Percentiles rank a stretch among this genome's conserved stretches.
Evolutionary conservation across 2,113 vertebrate genomes (phyloP).

Genomic region (Callospermophilus lateralis): DNA sequence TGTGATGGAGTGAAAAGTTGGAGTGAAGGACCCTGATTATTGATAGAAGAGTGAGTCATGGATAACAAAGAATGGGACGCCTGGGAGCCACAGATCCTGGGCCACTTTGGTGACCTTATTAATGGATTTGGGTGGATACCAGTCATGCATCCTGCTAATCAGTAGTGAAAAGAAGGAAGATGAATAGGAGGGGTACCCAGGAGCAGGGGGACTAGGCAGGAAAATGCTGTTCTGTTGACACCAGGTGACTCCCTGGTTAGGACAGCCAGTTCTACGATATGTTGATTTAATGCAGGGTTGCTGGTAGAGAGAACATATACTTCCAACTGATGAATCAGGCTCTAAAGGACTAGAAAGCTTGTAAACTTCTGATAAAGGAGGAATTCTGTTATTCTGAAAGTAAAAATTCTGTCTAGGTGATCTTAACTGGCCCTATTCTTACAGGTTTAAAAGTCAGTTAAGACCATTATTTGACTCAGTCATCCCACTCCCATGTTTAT

Average conservation of each 20-base stretch:
- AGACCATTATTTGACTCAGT: neutral
- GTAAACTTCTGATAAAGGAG: neutral
- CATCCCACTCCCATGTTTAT: no score
- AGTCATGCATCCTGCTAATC: neutral
- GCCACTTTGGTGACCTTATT: neutral
- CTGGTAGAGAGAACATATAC: neutral
- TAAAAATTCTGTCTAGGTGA: neutral
- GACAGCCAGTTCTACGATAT: neutral
- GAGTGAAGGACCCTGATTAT: neutral
- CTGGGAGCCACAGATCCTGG: neutral
- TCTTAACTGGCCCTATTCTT: neutral
- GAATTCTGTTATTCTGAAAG: neutral
- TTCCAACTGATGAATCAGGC: neutral
- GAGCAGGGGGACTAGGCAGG: neutral
- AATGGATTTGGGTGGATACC: neutral
- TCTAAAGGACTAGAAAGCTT: constrained; percentile 12
- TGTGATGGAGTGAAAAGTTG: neutral
- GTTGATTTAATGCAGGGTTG: constrained; percentile 26
- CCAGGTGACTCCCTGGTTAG: neutral
- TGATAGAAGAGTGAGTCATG: neutral
- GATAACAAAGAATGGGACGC: neutral
- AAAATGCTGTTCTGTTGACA: neutral
- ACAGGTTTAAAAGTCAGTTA: constrained; percentile 19
- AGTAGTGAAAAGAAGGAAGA: neutral
- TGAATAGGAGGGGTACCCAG: neutral